Percentiles rank a stretch among this genome's conserved stretches.
Conservation (phyloP, 2,113 vertebrate genomes). For the Myrmecobius fasciatus region DNA sequence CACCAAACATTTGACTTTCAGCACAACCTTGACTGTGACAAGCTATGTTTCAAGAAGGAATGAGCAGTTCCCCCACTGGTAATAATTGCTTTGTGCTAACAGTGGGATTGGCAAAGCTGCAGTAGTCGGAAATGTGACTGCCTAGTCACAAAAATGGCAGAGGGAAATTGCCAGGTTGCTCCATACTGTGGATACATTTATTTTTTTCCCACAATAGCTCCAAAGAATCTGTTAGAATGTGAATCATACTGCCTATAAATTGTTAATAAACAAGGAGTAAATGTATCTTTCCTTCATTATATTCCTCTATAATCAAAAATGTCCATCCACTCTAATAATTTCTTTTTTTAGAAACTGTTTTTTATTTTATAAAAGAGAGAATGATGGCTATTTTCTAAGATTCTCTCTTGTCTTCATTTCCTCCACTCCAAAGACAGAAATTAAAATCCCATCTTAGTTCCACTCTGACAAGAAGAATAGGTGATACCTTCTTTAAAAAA, state of each 20-base stretch:
- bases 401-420: not conserved
- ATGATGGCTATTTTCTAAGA: not conserved
- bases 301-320: not conserved
- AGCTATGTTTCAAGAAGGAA: not conserved
- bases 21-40: not conserved
- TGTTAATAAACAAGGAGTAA: not conserved
- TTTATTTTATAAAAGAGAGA: not conserved
- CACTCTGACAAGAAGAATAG: not conserved
- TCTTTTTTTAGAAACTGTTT: not conserved
- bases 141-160: not conserved
- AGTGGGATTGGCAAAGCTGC: not conserved
- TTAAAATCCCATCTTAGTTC: not conserved
- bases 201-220: not conserved
- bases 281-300: not conserved
- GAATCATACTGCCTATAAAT: not conserved
- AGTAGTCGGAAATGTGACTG: rapidly evolving
- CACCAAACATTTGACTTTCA: not conserved
- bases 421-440: too few species aligned
- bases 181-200: rapidly evolving
- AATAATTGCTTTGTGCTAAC: not conserved
- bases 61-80: not conserved
- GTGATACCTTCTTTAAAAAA: not conserved
- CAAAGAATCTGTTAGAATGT: not conserved
- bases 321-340: not conserved
- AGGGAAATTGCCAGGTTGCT: not conserved